phyloP scores from a whole-genome alignment of 2,113 vertebrate genomes.

The Ciconia boyciana region DNA sequence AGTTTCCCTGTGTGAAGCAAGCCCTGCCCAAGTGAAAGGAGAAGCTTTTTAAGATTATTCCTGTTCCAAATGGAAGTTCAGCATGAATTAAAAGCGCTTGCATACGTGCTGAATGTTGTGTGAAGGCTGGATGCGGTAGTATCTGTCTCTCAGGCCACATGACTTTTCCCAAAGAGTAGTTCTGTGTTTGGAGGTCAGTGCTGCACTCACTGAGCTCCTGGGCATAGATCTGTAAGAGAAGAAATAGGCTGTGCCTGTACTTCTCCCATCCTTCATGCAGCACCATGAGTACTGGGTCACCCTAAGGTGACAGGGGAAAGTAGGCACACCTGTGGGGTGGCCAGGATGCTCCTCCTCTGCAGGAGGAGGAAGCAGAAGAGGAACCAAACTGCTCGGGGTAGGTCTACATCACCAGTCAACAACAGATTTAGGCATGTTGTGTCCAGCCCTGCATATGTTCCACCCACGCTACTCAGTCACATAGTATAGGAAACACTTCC shows the following conservation, averaged over 20 bases:
- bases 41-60: background rate
- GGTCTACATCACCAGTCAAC: background rate
- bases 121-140: background rate
- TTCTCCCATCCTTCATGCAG: background rate
- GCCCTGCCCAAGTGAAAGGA: background rate
- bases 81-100: background rate
- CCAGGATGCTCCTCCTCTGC: background rate
- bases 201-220: background rate
- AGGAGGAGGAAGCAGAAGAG: background rate
- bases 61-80: background rate
- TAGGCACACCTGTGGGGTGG: background rate
- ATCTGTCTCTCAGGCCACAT: background rate
- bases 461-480: background rate
- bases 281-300: background rate
- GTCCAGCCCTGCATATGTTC: background rate
- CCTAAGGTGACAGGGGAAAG: background rate
- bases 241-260: background rate
- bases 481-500: background rate
- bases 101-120: background rate
- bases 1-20: background rate
- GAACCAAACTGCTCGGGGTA: fast-evolving
- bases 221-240: background rate
- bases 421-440: background rate
- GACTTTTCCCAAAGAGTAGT: background rate
- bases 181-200: background rate